Evolutionary conservation across 1,140 invertebrate genomes (phyloP).

Genomic region (Drosophila truncata): DNA sequence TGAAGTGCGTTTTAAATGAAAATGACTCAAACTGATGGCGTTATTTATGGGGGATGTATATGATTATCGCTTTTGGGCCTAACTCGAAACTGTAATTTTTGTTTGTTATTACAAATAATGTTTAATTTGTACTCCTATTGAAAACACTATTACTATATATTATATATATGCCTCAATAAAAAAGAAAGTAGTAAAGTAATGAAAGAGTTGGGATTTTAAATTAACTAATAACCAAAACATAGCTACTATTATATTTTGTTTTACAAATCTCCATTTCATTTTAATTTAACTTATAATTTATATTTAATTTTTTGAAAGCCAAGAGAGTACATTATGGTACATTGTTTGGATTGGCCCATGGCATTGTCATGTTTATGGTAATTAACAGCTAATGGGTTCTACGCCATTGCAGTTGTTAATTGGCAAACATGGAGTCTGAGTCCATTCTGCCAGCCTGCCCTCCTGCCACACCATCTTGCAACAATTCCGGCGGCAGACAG

Average conservation of each 20-base stretch:
- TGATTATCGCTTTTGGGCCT: background rate
- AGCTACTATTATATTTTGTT: background rate
- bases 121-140: background rate
- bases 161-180: background rate
- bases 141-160: background rate
- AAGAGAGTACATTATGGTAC: constrained; percentile 2
- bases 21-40: background rate
- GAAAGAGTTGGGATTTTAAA: background rate
- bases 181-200: background rate
- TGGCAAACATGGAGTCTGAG: constrained; percentile 54
- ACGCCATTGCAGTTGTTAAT: constrained; percentile 80
- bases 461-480: constrained; percentile 14
- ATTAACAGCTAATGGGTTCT: constrained; percentile 82
- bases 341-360: constrained; percentile 37
- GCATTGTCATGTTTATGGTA: constrained; percentile 82
- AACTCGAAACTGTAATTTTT: background rate
- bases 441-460: constrained; percentile 46
- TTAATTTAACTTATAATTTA: background rate
- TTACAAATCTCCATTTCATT: background rate
- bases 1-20: constrained; percentile 24
- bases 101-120: background rate
- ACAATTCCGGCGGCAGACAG: background rate
- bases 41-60: constrained; percentile 9
- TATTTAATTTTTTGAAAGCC: background rate
- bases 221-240: background rate